Evolutionary conservation across 2,797 vertebrate genomes (phyloP).

Genomic region (Gymnothorax javanicus): DNA sequence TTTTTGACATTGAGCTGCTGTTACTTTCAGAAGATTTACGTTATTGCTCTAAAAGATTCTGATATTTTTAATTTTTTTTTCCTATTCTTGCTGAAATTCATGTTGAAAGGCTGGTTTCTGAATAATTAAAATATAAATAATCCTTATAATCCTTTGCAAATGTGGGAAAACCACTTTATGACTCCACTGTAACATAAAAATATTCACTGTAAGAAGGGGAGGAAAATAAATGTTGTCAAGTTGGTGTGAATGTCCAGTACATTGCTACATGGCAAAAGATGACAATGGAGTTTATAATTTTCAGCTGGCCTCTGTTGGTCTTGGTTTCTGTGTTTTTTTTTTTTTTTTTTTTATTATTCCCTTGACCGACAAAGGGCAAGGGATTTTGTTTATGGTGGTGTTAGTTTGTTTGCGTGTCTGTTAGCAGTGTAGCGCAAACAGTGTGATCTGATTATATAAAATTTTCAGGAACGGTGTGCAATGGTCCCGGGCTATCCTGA

Average conservation of each 20-base stretch:
- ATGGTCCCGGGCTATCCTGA: too few species aligned
- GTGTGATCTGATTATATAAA: too few species aligned
- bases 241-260: conserved; percentile 64
- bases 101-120: conserved; percentile 19
- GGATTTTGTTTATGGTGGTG: too few species aligned
- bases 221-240: conserved; percentile 51
- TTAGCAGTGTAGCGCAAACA: too few species aligned
- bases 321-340: conserved; percentile 51
- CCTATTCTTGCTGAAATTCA: conserved; percentile 48
- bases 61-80: conserved; percentile 41
- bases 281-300: conserved; percentile 81
- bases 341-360: conserved; percentile 20
- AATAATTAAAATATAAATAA: conserved; percentile 35
- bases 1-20: conserved; percentile 42
- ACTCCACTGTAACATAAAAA: conserved; percentile 15
- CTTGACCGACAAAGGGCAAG: too few species aligned
- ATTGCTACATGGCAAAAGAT: conserved; percentile 86
- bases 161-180: conserved; percentile 42
- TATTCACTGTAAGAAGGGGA: not conserved
- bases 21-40: conserved; percentile 30
- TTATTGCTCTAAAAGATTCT: conserved; percentile 36
- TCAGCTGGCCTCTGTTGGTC: conserved; percentile 81
- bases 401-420: too few species aligned
- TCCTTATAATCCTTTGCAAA: conserved; percentile 48
- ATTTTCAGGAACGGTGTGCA: too few species aligned